phyloP scores from a whole-genome alignment of 2,888 invertebrate genomes.

The Drosophila hamatofila region DNA sequence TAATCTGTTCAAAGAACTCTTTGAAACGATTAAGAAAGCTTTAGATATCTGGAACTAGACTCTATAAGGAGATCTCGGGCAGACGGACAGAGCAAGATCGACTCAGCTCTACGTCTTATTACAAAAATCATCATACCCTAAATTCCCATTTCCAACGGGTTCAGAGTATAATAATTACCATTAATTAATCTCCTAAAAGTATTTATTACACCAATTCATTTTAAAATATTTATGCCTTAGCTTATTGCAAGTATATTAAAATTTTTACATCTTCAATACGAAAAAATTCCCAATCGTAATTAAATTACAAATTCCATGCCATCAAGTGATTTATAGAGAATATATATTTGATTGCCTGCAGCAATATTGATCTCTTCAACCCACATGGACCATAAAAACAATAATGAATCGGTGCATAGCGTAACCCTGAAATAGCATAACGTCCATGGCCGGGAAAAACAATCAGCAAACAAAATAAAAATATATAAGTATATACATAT shows the following conservation, averaged over 20 bases:
- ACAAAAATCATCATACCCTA: too few relatives aligned
- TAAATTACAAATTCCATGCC: neutral
- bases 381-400: neutral
- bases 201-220: neutral
- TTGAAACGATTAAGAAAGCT: neutral
- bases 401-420: conserved; percentile 14
- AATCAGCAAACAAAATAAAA: conserved; percentile 26
- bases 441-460: conserved; percentile 21
- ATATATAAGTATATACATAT: neutral
- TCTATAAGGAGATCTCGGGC: neutral
- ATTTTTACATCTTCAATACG: neutral
- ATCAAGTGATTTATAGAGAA: neutral
- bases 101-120: too few relatives aligned
- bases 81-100: neutral
- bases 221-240: neutral
- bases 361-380: neutral
- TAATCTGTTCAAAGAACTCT: neutral
- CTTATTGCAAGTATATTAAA: neutral
- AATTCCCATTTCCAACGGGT: neutral
- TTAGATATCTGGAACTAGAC: neutral
- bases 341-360: neutral
- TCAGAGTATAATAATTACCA: neutral
- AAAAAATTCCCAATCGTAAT: neutral
- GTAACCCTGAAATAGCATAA: conserved; percentile 45
- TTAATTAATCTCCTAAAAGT: neutral